Evolutionary conservation across 1,140 invertebrate species (phyloP).

Genomic region (Pogonomyrmex californicus): DNA sequence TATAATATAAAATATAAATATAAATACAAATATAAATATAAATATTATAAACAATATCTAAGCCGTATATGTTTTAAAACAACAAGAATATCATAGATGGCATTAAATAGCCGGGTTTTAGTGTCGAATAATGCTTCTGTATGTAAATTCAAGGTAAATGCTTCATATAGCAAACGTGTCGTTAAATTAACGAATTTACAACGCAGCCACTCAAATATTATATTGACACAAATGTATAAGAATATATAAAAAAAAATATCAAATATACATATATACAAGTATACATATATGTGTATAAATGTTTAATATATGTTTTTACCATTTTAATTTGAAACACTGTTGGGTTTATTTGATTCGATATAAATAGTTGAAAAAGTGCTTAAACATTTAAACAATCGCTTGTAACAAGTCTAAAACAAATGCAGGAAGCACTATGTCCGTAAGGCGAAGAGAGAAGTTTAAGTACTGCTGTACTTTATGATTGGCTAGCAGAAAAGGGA

Average conservation of each 20-base stretch:
- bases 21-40: too few relatives aligned
- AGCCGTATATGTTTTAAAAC: too few relatives aligned
- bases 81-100: too few relatives aligned
- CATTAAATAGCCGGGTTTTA: too few relatives aligned
- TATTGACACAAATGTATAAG: neutral
- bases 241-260: neutral
- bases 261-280: neutral
- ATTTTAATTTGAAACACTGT: neutral
- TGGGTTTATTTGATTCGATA: neutral
- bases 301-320: neutral
- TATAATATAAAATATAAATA: too few relatives aligned
- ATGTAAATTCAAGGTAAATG: too few relatives aligned
- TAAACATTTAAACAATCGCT: conserved; percentile 13
- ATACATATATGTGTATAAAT: neutral
- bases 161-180: too few relatives aligned
- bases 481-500: conserved; percentile 30
- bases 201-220: neutral
- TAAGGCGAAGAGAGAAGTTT: conserved; percentile 15
- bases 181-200: too few relatives aligned
- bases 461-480: neutral
- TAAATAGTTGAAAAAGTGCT: neutral
- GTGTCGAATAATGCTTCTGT: too few relatives aligned
- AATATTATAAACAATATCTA: too few relatives aligned
- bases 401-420: neutral
- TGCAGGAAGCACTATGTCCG: neutral